Conservation (phyloP, 2,888 invertebrate genomes). For the Chrysolina americana region DNA sequence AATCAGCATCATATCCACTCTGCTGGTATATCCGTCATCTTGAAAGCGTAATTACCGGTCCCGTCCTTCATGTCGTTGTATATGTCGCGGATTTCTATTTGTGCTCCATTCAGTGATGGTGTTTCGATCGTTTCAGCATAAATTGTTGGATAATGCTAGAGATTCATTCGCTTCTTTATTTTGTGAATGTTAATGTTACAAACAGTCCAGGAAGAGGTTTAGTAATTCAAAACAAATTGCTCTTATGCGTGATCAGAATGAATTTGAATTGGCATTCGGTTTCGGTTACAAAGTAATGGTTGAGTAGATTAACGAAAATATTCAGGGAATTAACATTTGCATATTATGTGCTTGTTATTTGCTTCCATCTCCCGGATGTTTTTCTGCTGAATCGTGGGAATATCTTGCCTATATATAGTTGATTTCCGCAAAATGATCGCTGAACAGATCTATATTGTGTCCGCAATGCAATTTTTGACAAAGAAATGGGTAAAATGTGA, state of each 20-base stretch:
- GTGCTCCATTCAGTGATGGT: conserved; percentile 7
- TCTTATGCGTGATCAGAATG: conserved; percentile 11
- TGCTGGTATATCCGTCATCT: conserved; percentile 23
- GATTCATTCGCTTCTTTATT: background rate
- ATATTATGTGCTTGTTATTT: background rate
- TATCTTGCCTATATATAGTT: background rate
- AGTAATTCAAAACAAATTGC: conserved; percentile 23
- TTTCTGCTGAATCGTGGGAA: background rate
- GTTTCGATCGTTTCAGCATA: conserved; percentile 24
- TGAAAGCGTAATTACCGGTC: background rate
- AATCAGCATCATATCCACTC: conserved; percentile 12
- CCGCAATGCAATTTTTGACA: no score
- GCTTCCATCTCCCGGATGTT: background rate
- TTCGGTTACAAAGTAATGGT: conserved; percentile 4
- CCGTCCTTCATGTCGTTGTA: conserved; percentile 14
- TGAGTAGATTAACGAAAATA: background rate
- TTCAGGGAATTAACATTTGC: background rate
- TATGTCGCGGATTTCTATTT: conserved; percentile 23
- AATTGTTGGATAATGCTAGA: conserved; percentile 17
- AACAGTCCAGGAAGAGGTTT: conserved; percentile 15
- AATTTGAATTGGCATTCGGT: background rate
- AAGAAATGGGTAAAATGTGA: no score
- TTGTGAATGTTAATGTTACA: background rate
- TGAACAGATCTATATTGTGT: no score
- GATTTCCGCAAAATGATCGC: no score